Evolutionary conservation across 2,797 vertebrate species (phyloP).

Genomic region (Alca torda): DNA sequence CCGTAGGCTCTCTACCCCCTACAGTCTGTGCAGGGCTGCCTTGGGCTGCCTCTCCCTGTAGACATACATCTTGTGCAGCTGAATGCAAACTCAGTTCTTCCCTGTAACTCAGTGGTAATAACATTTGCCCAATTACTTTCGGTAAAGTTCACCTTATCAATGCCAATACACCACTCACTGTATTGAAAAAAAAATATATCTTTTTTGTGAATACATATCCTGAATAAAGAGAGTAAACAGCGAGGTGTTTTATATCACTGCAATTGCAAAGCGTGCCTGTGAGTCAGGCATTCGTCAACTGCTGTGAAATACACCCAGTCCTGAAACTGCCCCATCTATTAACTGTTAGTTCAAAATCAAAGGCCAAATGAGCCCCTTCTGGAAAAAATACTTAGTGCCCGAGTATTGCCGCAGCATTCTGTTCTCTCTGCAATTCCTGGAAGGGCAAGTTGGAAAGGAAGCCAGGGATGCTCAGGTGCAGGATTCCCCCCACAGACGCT

Average conservation of each 20-base stretch:
- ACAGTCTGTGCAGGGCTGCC: not conserved
- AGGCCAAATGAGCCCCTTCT: not conserved
- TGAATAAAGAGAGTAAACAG: conserved; percentile 5
- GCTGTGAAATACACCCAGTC: not conserved
- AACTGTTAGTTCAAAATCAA: conserved; percentile 1
- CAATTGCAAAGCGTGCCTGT: not conserved
- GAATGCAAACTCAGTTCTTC: not conserved
- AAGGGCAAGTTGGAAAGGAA: not conserved
- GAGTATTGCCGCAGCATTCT: not conserved
- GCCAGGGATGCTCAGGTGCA: not conserved
- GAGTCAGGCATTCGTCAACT: not conserved
- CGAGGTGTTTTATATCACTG: not conserved
- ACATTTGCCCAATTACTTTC: not conserved
- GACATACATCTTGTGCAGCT: not conserved
- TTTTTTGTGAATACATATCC: not conserved
- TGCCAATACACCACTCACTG: not conserved
- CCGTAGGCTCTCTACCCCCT: not conserved
- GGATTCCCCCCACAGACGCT: not conserved
- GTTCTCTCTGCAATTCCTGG: not conserved
- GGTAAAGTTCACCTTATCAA: not conserved
- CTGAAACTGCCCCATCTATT: conserved; percentile 6
- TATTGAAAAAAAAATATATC: not conserved
- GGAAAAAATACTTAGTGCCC: not conserved
- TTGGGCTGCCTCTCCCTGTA: not conserved
- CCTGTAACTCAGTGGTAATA: not conserved